phyloP scores from a whole-genome alignment of 1,140 invertebrate genomes.

The Sogatella furcifera region DNA sequence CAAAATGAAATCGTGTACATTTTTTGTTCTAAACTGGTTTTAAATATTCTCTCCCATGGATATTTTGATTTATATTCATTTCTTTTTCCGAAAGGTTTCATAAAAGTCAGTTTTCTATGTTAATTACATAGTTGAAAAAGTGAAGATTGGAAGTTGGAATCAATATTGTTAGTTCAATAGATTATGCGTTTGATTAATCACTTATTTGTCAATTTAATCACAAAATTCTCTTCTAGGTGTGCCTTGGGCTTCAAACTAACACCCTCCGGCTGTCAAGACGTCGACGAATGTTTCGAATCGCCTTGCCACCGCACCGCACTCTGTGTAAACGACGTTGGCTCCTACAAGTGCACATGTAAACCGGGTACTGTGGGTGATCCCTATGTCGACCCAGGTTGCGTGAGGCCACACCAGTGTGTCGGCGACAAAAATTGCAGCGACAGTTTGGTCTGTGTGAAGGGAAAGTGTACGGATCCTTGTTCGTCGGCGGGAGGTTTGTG shows the following conservation, averaged over 20 bases:
- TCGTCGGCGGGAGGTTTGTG: conserved; percentile 41
- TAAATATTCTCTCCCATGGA: too few species aligned
- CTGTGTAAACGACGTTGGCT: conserved; percentile 69
- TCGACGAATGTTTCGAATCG: conserved; percentile 64
- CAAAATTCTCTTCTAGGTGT: conserved; percentile 38
- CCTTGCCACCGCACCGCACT: conserved; percentile 69
- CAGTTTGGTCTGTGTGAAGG: conserved; percentile 54
- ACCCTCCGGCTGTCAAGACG: conserved; percentile 58
- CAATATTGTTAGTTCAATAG: too few species aligned
- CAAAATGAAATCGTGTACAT: too few species aligned
- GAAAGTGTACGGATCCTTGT: conserved; percentile 68
- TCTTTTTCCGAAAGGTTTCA: too few species aligned
- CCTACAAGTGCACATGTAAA: conserved; percentile 67
- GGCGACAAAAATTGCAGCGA: conserved; percentile 55
- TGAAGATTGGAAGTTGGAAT: too few species aligned
- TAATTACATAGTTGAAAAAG: too few species aligned
- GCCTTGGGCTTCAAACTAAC: conserved; percentile 53
- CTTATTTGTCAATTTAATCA: too few species aligned
- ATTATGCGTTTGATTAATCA: too few species aligned
- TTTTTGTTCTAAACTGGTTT: too few species aligned
- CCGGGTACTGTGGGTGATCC: conserved; percentile 69
- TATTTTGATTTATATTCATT: too few species aligned
- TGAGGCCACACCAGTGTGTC: conserved; percentile 57
- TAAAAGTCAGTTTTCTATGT: too few species aligned
- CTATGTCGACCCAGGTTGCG: conserved; percentile 53